Evolutionary conservation across 1,140 invertebrate genomes (phyloP).

Genomic region (Dendroctonus ponderosae): DNA sequence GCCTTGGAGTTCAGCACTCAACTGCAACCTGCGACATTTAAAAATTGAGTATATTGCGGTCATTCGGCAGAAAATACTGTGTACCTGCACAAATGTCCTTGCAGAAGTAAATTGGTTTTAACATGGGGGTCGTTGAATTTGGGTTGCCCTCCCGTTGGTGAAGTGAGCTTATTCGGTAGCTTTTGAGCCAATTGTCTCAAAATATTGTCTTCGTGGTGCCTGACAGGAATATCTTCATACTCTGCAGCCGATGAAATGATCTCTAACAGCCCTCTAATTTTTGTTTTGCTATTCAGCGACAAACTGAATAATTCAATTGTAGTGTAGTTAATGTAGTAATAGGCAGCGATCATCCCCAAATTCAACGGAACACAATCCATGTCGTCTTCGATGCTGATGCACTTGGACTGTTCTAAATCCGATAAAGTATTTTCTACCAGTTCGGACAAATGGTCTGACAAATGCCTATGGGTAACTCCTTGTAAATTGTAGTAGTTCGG

Average conservation of each 20-base stretch:
- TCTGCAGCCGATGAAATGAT: constrained; percentile 98
- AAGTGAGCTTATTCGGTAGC: constrained; percentile 76
- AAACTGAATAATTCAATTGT: constrained; percentile 98
- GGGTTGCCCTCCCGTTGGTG: constrained; percentile 56
- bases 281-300: constrained; percentile 95
- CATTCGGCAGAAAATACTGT: background rate
- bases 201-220: constrained; percentile 92
- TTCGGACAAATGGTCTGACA: constrained; percentile 98
- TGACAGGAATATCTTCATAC: constrained; percentile 90
- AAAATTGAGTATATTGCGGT: background rate
- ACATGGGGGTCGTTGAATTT: constrained; percentile 93
- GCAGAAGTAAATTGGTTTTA: constrained; percentile 93
- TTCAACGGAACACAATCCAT: constrained; percentile 96
- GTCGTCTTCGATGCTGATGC: constrained; percentile 97
- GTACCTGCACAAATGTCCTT: constrained; percentile 85
- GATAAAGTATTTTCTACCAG: constrained; percentile 94
- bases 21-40: constrained; percentile 65
- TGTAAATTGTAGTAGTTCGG: constrained; percentile 99
- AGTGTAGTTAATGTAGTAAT: constrained; percentile 99
- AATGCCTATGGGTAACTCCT: constrained; percentile 92
- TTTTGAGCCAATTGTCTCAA: constrained; percentile 76
- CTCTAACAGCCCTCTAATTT: constrained; percentile 93
- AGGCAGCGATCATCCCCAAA: constrained; percentile 99
- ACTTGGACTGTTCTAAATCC: constrained; percentile 97
- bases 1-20: constrained; percentile 93